A percentile compares a stretch with the other conserved stretches of the same genome.
phyloP scores from a whole-genome alignment of 2,797 vertebrate species.

The Amniataba percoides region DNA sequence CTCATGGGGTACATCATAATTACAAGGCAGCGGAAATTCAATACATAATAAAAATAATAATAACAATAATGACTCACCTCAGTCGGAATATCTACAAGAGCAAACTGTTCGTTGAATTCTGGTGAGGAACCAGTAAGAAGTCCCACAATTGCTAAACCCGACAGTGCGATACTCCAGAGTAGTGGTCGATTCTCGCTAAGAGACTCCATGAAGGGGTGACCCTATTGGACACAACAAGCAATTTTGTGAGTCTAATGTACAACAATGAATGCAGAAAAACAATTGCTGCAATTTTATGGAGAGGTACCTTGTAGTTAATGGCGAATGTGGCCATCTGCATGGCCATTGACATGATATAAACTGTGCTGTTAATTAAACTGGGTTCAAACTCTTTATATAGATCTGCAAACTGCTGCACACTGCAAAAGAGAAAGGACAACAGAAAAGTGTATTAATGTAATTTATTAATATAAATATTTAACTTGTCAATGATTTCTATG shows the following conservation, averaged over 20 bases:
- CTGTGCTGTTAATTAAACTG: constrained; percentile 96
- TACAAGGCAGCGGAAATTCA: constrained; percentile 2
- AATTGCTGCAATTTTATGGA: constrained; percentile 2
- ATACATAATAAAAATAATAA: background rate
- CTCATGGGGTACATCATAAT: background rate
- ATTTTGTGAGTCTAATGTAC: constrained; percentile 18
- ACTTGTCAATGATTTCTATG: background rate
- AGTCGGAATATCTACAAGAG: constrained; percentile 94
- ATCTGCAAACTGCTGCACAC: constrained; percentile 92
- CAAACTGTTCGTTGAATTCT: constrained; percentile 96
- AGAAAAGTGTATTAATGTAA: no score
- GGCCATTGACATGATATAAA: constrained; percentile 99
- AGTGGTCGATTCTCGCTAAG: constrained; percentile 93
- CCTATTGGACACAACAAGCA: constrained; percentile 79
- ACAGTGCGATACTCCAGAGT: constrained; percentile 94
- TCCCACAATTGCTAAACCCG: constrained; percentile 90
- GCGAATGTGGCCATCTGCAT: constrained; percentile 99
- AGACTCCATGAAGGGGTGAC: constrained; percentile 98
- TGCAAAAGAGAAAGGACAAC: constrained; percentile 65
- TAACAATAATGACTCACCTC: constrained; percentile 86
- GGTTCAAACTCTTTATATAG: constrained; percentile 97
- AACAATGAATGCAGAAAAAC: background rate
- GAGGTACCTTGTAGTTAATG: constrained; percentile 96
- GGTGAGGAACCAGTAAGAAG: constrained; percentile 93
- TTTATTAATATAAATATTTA: background rate